These are phyloP conservation scores for Machimus atricapillus DNA, from an alignment of 2,888 invertebrate species.

Conservation along the genomic window DNA sequence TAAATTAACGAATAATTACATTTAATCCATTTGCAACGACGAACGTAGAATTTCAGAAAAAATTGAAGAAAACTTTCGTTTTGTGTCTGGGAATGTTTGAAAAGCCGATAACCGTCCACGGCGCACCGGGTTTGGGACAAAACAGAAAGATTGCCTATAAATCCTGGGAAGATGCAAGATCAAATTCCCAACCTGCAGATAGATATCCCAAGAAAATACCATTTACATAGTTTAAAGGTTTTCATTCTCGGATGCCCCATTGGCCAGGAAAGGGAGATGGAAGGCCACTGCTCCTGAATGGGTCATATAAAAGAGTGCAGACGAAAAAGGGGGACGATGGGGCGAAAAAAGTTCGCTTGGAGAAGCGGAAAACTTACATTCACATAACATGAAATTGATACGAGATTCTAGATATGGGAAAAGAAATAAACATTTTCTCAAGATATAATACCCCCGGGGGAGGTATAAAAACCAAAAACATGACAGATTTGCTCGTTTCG, in stretches of 20 bases:
- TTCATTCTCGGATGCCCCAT: background rate
- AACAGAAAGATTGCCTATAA: constrained; percentile 20
- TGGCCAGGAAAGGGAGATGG: background rate
- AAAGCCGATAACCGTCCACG: constrained; percentile 42
- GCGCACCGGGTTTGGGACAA: background rate
- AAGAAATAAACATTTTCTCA: constrained; percentile 47
- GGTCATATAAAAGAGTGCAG: constrained; percentile 19
- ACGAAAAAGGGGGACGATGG: background rate
- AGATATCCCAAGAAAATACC: constrained; percentile 26
- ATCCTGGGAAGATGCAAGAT: constrained; percentile 42
- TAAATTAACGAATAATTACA: background rate
- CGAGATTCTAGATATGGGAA: constrained; percentile 40
- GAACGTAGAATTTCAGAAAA: background rate
- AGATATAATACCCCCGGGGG: constrained; percentile 46
- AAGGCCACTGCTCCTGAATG: background rate
- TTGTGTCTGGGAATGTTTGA: constrained; percentile 33
- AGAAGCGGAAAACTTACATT: constrained; percentile 34
- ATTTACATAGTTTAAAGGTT: constrained; percentile 46
- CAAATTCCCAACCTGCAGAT: constrained; percentile 39
- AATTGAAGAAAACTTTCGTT: background rate
- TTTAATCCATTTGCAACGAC: background rate
- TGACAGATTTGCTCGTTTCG: constrained; percentile 47
- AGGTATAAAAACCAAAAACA: constrained; percentile 47
- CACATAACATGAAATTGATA: constrained; percentile 46
- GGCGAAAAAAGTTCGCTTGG: constrained; percentile 15